phyloP scores from a whole-genome alignment of 1,140 invertebrate genomes.

The Neodiprion fabricii region DNA sequence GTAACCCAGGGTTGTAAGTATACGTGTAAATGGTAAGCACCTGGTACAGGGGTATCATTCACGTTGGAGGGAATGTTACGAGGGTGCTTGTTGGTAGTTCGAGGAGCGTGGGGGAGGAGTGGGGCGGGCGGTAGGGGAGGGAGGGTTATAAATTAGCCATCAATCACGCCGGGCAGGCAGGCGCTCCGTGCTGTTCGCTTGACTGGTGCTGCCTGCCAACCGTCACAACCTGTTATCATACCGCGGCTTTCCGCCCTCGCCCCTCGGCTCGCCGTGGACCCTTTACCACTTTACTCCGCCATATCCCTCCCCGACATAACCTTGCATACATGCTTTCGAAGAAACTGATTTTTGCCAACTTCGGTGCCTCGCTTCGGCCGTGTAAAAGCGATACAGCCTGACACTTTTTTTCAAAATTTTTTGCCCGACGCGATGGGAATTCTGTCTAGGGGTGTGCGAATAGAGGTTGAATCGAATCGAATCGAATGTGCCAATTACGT shows the following conservation, averaged over 20 bases:
- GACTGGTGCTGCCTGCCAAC: neutral
- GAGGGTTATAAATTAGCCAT: slow-evolving; percentile 4
- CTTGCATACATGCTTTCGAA: neutral
- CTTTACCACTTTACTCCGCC: neutral
- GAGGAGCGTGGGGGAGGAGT: neutral
- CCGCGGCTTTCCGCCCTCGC: neutral
- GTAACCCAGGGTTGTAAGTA: neutral
- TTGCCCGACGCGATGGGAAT: too few relatives aligned
- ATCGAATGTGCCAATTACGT: too few relatives aligned
- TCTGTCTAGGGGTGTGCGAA: too few relatives aligned
- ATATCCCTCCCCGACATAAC: neutral
- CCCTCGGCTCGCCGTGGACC: neutral
- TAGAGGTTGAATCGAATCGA: too few relatives aligned
- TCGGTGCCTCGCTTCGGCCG: neutral
- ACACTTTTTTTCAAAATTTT: too few relatives aligned
- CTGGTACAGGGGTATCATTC: slow-evolving; percentile 6
- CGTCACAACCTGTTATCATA: neutral
- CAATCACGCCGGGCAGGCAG: neutral
- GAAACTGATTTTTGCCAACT: neutral
- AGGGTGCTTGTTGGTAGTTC: neutral
- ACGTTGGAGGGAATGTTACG: neutral
- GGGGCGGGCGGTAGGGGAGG: neutral
- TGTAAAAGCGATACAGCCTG: too few relatives aligned
- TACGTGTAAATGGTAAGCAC: slow-evolving; percentile 7
- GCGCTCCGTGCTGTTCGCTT: neutral